Evolutionary conservation across 1,140 invertebrate genomes (phyloP), one percentile per base, ranked within the genome.

Genomic region (Rhagoletis pomonella): DNA sequence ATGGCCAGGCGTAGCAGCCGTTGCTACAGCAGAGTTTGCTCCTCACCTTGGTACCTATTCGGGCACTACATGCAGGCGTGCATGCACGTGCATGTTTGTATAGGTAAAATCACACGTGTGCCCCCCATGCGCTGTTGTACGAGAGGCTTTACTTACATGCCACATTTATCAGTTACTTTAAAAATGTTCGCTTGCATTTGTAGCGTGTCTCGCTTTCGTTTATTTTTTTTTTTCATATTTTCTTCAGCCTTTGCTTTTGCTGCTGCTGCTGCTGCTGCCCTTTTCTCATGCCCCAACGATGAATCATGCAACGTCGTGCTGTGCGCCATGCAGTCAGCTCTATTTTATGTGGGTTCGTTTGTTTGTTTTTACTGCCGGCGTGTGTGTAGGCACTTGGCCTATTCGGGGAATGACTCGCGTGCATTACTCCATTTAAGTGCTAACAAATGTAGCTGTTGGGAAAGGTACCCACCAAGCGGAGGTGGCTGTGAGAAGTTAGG

Each of bases 161-260:
- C 67, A 73, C 67, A 73, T 73, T 73, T 73, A n/a, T 47, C 42
- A 73, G 67, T 73, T 73, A 73, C 67, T 73, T 73, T 73, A 73
- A 47, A 73, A 47, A 73, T 73, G 42, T 47, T 47, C 67, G 39
- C 67, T 12, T 73, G 67, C 67, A 73, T 73, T 73, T 73, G 67
- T 44, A 17, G 67, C 67, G 67, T 73, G 10, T 44, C 14, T 47
- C 39, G 67, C 39, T 67, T 64, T 64, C n/a, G 64, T 67, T 67
- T 67, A 9, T 6, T 67, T 67, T 7, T 9, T 3, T 14, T 42
- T 67, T 19, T 67, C 6, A 10, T 39, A 29, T 29, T 29, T 29
- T 29, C 29, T 6, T 67, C 9, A 10, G 64, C 3, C 19, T 3
- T 29, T 73, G 67, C 42, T 12, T 17, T 69, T 69, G 67, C 44